Percentiles rank a stretch among this genome's conserved stretches.
Evolutionary conservation across 2,113 vertebrate genomes (phyloP).

Genomic region (Emydura subglobosa): DNA sequence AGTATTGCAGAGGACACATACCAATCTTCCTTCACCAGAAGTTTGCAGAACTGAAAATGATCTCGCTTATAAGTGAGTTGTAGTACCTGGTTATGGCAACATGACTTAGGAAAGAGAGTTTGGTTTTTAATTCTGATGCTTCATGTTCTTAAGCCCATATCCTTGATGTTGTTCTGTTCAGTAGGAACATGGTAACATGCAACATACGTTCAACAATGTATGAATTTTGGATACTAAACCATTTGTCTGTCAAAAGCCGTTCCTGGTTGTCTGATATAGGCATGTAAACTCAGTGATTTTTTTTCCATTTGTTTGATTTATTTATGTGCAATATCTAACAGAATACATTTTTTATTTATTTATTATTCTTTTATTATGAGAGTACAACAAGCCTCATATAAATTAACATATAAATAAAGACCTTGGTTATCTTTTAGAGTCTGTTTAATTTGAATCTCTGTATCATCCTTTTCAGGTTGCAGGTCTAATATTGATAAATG

Average conservation of each 20-base stretch:
- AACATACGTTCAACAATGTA: neutral
- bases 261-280: neutral
- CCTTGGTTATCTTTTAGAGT: neutral
- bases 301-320: neutral
- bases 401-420: neutral
- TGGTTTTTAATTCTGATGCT: neutral
- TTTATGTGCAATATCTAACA: neutral
- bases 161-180: neutral
- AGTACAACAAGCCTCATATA: neutral
- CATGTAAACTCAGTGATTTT: neutral
- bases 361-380: neutral
- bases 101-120: neutral
- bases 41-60: neutral
- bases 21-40: neutral
- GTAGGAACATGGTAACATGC: rapidly evolving
- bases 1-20: too few species aligned
- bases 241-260: neutral
- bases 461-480: neutral
- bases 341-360: neutral
- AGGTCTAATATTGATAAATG: neutral
- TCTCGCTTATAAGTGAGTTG: neutral
- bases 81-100: neutral
- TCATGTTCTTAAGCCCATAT: neutral
- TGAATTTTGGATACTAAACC: neutral
- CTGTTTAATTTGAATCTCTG: neutral